Percentiles rank a stretch among this genome's conserved stretches.
phyloP scores from a whole-genome alignment of 2,797 vertebrate genomes.

The Falco columbarius region DNA sequence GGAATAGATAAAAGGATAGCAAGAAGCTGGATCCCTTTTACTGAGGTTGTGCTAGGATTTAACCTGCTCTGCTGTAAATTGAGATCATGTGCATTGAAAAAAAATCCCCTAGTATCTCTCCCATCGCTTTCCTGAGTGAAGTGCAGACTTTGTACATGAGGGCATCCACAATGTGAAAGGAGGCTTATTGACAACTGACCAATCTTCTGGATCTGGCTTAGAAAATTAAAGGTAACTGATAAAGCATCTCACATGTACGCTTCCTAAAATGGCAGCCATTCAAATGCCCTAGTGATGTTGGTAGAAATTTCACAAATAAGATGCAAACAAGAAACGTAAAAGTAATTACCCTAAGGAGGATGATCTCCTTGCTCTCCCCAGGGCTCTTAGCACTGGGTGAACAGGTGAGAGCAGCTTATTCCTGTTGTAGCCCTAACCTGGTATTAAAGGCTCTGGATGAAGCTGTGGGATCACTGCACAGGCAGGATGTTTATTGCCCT shows the following conservation, averaged over 20 bases:
- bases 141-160: background rate
- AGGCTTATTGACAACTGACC: background rate
- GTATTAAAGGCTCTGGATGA: background rate
- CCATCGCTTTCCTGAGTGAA: background rate
- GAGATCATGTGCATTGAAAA: background rate
- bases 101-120: fast-evolving
- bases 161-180: fast-evolving
- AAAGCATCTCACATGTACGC: background rate
- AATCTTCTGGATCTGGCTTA: background rate
- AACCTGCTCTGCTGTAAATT: background rate
- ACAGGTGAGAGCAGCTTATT: background rate
- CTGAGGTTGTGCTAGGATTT: background rate
- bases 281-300: background rate
- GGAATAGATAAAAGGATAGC: background rate
- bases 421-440: background rate
- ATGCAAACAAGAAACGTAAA: background rate
- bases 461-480: background rate
- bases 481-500: background rate
- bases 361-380: background rate
- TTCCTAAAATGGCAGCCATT: background rate
- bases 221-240: background rate
- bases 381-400: background rate
- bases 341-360: background rate
- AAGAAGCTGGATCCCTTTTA: background rate
- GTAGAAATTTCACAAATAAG: background rate